Conservation (phyloP, 2,113 vertebrate genomes). For the Silurus meridionalis region DNA sequence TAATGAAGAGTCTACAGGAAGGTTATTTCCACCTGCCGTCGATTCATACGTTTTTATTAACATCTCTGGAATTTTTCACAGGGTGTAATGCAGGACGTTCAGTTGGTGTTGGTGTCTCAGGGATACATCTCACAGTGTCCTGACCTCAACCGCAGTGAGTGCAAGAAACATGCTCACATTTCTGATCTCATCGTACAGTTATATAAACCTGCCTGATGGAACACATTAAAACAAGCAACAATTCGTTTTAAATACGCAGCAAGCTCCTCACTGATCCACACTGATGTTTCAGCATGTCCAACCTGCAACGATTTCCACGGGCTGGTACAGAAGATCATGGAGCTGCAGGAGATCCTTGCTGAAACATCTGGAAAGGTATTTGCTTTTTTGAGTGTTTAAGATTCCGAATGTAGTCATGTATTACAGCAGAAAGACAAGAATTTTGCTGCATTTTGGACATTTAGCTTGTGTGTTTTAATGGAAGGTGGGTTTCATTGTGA, state of each 20-base stretch:
- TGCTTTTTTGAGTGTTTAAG: not conserved
- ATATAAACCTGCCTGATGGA: not conserved
- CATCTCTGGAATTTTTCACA: slow-evolving; percentile 49
- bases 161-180: not conserved
- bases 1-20: not conserved
- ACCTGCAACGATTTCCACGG: slow-evolving; percentile 90
- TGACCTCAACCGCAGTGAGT: slow-evolving; percentile 91
- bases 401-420: not conserved
- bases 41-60: no score
- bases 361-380: slow-evolving; percentile 87
- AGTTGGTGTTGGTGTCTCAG: slow-evolving; percentile 83
- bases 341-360: slow-evolving; percentile 86
- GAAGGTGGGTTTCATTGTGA: not conserved
- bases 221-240: not conserved
- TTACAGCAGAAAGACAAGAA: not conserved
- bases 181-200: not conserved
- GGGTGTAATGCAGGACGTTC: slow-evolving; percentile 88
- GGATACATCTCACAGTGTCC: slow-evolving; percentile 88
- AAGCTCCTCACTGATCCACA: not conserved
- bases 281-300: slow-evolving; percentile 77
- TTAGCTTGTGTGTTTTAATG: not conserved
- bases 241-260: not conserved
- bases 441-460: not conserved
- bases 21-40: not conserved
- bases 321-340: slow-evolving; percentile 91